phyloP scores from a whole-genome alignment of 2,888 invertebrate species.

The Trisateles emortualis region DNA sequence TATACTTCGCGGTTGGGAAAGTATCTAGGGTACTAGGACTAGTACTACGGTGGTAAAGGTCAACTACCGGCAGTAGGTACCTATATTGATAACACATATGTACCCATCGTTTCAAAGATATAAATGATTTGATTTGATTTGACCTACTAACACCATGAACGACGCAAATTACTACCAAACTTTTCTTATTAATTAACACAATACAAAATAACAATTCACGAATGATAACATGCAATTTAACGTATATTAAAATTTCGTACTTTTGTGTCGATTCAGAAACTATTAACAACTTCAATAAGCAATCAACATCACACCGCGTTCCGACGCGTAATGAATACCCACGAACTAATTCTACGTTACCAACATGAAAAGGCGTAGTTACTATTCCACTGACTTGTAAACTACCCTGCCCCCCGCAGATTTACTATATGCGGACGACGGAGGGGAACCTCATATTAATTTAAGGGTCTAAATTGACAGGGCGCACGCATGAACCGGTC shows the following conservation, averaged over 20 bases:
- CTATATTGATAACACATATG: too few species aligned
- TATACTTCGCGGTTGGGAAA: too few species aligned
- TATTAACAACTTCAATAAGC: slow-evolving; percentile 72
- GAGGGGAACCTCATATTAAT: slow-evolving; percentile 57
- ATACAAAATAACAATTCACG: slow-evolving; percentile 3
- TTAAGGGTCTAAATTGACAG: slow-evolving; percentile 64
- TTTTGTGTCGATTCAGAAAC: slow-evolving; percentile 56
- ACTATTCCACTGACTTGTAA: slow-evolving; percentile 53
- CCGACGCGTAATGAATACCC: slow-evolving; percentile 70
- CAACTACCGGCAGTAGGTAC: too few species aligned
- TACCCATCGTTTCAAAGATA: too few species aligned
- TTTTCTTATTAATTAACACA: background rate
- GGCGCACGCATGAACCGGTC: slow-evolving; percentile 71
- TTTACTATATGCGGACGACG: slow-evolving; percentile 22
- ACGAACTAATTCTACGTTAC: slow-evolving; percentile 71
- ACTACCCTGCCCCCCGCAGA: slow-evolving; percentile 51
- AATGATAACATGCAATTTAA: background rate
- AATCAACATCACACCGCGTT: slow-evolving; percentile 71
- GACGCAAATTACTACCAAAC: background rate
- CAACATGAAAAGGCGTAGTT: slow-evolving; percentile 68
- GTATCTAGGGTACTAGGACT: too few species aligned
- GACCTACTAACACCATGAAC: background rate
- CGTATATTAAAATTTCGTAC: slow-evolving; percentile 40
- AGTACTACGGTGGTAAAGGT: too few species aligned
- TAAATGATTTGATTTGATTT: too few species aligned